Base-by-base conservation (phyloP, 2,113 vertebrate species). In the Lepus timidus region DNA sequence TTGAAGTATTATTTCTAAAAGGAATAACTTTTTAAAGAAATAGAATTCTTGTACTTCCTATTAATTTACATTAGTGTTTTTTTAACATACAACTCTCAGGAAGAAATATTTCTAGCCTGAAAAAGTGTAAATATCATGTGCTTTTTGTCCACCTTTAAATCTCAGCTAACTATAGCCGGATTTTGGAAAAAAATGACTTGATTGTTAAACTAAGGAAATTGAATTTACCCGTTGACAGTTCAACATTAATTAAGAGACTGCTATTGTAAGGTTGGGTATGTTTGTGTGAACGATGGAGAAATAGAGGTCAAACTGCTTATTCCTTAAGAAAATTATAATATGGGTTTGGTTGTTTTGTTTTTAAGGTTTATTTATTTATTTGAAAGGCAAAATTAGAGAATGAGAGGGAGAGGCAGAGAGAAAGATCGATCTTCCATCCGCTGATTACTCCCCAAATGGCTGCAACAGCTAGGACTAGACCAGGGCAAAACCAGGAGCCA, bases 301-400 rank as follows among this genome's bases (percentile, higher is more conserved):
- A 91, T 61, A 87, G 44, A 20, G 6, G 10, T 87, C 25, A 61
- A 14, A 68, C 75, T 67, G 29, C 36, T 91, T 74, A 33, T 23
- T 58, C 25, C 19, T 82, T 87, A 6, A 86, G 68, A 58, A 94
- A 90, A 85, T 81, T 76, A 84, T 76, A 82, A 27, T 64, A 85
- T 62, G 64, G 71, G 73, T 92, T 12, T 4, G 2, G 25, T 49
- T 80, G 44, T 44, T 44, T 7, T 58, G 3, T 58, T 58, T 58
- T 58, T 58, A 58, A 58, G 55, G 19, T 58, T 14, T 58, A 58
- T 20, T 58, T 58, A 19, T 58, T 58, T 58, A 58, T 19, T 58
- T 58, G 55, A 58, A 58, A 19, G 55, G 4, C 55, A 58, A 19
- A 58, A 58, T 58, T 58, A 58, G 55, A 58, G 17, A 58, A 58